These are phyloP conservation scores for Polydrusus tereticollis DNA, from an alignment of 2,888 invertebrate species.

Conservation along the genomic window DNA sequence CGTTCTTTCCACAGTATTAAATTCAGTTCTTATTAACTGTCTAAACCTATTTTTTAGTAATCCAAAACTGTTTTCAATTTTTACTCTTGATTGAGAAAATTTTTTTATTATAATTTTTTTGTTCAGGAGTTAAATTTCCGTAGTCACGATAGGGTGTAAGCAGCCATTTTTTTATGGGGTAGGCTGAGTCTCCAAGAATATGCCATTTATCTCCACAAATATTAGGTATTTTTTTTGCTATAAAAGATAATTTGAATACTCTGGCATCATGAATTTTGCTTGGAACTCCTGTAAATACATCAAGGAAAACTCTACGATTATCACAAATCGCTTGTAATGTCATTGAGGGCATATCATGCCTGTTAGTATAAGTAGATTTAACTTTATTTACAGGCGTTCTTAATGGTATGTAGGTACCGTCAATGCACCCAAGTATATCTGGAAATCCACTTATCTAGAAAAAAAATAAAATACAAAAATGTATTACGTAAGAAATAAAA, in stretches of 20 bases:
- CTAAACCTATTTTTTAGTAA: conserved; percentile 54
- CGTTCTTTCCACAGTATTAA: conserved; percentile 44
- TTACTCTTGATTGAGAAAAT: conserved; percentile 54
- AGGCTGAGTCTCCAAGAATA: conserved; percentile 56
- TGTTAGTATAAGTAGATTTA: conserved; percentile 58
- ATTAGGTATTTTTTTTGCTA: conserved; percentile 43
- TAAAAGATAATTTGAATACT: conserved; percentile 53
- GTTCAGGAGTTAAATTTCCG: conserved; percentile 53
- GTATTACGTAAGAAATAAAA: conserved; percentile 55
- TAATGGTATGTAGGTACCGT: conserved; percentile 15
- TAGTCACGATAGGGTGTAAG: conserved; percentile 56
- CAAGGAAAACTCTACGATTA: conserved; percentile 52
- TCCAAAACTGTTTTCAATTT: conserved; percentile 60
- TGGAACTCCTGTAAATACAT: conserved; percentile 56
- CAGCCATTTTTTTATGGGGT: conserved; percentile 52
- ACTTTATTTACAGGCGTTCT: conserved; percentile 15
- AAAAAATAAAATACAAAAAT: no score
- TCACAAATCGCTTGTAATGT: conserved; percentile 60
- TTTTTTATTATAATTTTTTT: conserved; percentile 56
- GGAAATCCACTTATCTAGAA: conserved; percentile 49
- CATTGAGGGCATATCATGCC: no score
- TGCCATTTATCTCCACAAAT: conserved; percentile 53
- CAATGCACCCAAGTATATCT: conserved; percentile 1
- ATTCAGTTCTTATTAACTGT: conserved; percentile 42
- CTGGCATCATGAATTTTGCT: conserved; percentile 58